Evolutionary conservation across 2,888 invertebrate species (phyloP), one percentile per base, ranked within the genome.

Genomic region (Ptychoptera albimana): DNA sequence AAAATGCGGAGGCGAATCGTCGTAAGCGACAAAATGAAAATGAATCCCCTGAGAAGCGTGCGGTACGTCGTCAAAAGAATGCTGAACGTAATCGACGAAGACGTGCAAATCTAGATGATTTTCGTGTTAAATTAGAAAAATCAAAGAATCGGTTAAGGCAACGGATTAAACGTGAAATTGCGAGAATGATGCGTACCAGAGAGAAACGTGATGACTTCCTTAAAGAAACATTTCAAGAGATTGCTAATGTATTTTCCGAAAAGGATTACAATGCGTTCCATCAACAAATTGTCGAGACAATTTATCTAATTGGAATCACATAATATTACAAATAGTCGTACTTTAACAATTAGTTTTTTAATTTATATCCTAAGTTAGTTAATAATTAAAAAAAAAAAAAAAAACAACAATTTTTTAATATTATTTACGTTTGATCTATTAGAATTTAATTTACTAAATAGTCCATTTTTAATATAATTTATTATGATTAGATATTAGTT

Each of bases 1-100:
- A 63, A 39, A 65, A 65, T 52, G 64, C 64, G 12, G 63, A 65
- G 49, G 63, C 64, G 12, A 65, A 65, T 52, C 61, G 64, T 29
- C 53, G 61, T 50, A 57, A 64, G 13, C 55, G 64, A 6, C 63
- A 64, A 44, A 65, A 63, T 51, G 64, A 64, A 50, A 57, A 57
- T 7, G 63, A 64, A 57, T 60, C 63, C 49, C 64, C 65, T 50
- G 23, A 23, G 7, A 23, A 23, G 23, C 53, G 63, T 30, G 64
- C 64, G 31, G 62, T 65, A 61, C 60, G 64, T 30, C 50, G 64
- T 50, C 64, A 64, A 10, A 57, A 64, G 16, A 64, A 65, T 54
- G 64, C 64, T 23, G 64, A 64, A 10, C 54, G 65, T 1, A 65
- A 65, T 49, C 53, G 64, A 42, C 49, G 65, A 31, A 57, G 65